Conservation (phyloP, 2,888 invertebrate species). For the Salpingus planirostris region DNA sequence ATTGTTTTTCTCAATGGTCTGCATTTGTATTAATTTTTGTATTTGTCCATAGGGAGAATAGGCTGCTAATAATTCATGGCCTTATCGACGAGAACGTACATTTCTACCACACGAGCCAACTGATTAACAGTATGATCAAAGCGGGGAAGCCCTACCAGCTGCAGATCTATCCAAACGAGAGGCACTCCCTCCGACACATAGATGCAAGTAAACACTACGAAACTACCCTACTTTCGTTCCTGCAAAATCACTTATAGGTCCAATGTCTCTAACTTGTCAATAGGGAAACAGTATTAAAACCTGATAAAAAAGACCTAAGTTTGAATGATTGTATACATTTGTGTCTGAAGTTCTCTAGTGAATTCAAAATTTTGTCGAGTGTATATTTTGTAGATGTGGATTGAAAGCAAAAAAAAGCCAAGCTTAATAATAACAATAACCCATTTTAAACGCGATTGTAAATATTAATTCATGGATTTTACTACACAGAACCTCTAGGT, state of each 20-base stretch:
- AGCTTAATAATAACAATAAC: too few relatives aligned
- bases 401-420: too few relatives aligned
- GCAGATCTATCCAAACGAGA: conserved; percentile 92
- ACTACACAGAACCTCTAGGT: too few relatives aligned
- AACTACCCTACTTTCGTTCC: conserved; percentile 83
- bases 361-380: conserved; percentile 6
- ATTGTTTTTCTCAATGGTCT: not conserved
- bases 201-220: conserved; percentile 96
- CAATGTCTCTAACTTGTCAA: too few relatives aligned
- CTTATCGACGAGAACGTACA: conserved; percentile 98
- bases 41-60: conserved; percentile 56
- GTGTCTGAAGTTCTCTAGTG: not conserved
- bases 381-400: conserved; percentile 11
- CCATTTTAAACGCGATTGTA: too few relatives aligned
- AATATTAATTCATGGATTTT: too few relatives aligned
- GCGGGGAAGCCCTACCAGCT: conserved; percentile 95
- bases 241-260: conserved; percentile 67
- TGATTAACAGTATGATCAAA: conserved; percentile 82
- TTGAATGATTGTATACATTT: too few relatives aligned
- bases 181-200: conserved; percentile 88
- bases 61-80: conserved; percentile 92
- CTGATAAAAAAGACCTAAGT: conserved; percentile 3
- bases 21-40: conserved; percentile 4
- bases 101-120: conserved; percentile 88
- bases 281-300: conserved; percentile 13